Base-by-base conservation (phyloP, 2,113 vertebrate species). In the Coracopsis vasa region DNA sequence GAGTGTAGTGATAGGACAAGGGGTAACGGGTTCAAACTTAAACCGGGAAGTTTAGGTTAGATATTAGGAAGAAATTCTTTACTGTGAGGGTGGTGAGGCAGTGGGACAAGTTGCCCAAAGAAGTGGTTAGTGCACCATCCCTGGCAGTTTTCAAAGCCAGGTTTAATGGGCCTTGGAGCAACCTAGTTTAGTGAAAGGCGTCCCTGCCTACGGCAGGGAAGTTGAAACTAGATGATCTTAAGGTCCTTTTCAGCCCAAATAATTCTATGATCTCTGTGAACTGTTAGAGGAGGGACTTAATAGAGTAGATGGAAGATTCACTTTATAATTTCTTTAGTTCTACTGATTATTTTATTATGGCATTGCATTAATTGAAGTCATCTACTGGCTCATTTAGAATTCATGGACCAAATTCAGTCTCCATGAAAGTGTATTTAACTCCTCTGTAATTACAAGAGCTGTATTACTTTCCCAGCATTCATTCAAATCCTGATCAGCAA, bases 311-410 rank as follows among this genome's bases (percentile, higher is more conserved):
- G n/a, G 39, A 74, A 90, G 78, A 70, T 50, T 61, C 60, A 44
- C 72, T 90, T 92, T 24, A 31, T 20, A 54, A 74, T 88, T 90
- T 83, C 37, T 92, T 90, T 18, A 71, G 51, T 81, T 95, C 91
- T 94, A 75, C 33, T 92, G 83, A 65, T 95, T 71, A 90, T 92
- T 94, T 86, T 94, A 90, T 86, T 74, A 86, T 92, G 88, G 71
- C 86, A 69, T 39, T 89, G 44, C 48, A 81, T 74, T 95, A 94
- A 92, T 71, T 92, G 82, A 93, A 95, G 83, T 91, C 42, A 89
- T 92, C 80, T 65, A 21, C 44, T 95, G 92, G 82, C 83, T 95
- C 69, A 81, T 94, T 95, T 65, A 75, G 88, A 91, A 94, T 96
- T 95, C 95, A 81, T 56, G 77, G 83, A 37, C 77, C 80, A 75